Evolutionary conservation across 2,113 vertebrate species (phyloP).

Genomic region (Ptyas mucosa): DNA sequence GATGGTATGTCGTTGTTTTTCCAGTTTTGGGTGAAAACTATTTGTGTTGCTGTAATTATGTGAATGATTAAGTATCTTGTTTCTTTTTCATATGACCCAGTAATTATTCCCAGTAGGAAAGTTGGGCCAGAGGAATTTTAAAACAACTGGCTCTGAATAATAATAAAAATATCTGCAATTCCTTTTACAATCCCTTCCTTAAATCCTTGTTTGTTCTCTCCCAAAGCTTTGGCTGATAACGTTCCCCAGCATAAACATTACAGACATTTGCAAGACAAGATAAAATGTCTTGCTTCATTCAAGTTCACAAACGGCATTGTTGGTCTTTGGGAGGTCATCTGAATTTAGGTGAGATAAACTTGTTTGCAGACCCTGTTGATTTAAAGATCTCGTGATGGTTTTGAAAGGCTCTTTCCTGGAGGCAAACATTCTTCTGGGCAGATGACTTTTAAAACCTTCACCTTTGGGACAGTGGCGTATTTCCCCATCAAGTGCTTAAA

Average conservation of each 20-base stretch:
- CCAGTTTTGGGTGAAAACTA: no score
- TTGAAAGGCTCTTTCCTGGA: not conserved
- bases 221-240: not conserved
- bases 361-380: conserved; percentile 18
- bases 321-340: not conserved
- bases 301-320: not conserved
- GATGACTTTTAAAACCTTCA: not conserved
- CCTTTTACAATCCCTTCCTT: not conserved
- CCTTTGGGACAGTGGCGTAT: conserved; percentile 4
- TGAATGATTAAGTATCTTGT: no score
- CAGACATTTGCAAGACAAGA: not conserved
- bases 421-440: not conserved
- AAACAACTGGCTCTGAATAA: not conserved
- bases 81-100: no score
- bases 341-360: not conserved
- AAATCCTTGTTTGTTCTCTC: not conserved
- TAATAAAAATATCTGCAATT: not conserved
- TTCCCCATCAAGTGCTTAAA: not conserved
- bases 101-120: no score
- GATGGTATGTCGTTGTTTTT: no score
- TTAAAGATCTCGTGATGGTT: not conserved
- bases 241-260: not conserved
- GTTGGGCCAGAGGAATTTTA: not conserved
- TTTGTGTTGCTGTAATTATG: no score
- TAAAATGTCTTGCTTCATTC: not conserved